Evolutionary conservation across 2,888 invertebrate genomes (phyloP).

Genomic region (Drosophila maculinotata): DNA sequence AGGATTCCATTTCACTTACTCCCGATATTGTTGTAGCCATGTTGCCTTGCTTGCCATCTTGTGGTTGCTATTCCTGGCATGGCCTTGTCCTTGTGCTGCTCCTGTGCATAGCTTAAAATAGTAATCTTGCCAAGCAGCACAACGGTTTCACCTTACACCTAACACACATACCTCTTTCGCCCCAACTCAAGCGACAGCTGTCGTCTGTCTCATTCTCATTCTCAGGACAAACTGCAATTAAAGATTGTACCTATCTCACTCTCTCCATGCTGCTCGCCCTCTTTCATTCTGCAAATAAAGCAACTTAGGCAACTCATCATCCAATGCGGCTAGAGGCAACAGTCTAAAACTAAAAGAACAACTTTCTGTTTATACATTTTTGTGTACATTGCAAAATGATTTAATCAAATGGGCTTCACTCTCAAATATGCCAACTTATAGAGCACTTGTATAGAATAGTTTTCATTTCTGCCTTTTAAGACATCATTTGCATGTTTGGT

Average conservation of each 20-base stretch:
- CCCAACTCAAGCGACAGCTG: conserved; percentile 18
- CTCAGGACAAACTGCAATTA: conserved; percentile 22
- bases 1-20: conserved; percentile 51
- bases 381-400: too few species aligned
- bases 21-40: conserved; percentile 7
- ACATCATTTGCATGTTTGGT: too few species aligned
- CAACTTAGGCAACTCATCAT: conserved; percentile 1
- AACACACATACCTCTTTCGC: too few species aligned
- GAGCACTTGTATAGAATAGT: too few species aligned
- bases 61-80: conserved; percentile 13
- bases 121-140: conserved; percentile 8
- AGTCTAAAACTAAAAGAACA: neutral
- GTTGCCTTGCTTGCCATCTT: too few species aligned
- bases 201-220: conserved; percentile 1
- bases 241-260: neutral
- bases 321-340: neutral
- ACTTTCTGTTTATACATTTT: neutral
- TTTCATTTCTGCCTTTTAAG: too few species aligned
- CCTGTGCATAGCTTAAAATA: conserved; percentile 8
- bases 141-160: neutral
- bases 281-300: neutral
- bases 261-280: too few species aligned
- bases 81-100: conserved; percentile 4
- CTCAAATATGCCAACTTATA: too few species aligned
- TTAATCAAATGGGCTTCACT: too few species aligned